Conservation (phyloP, 2,797 vertebrate species). For the Rhinichthys osculus region DNA sequence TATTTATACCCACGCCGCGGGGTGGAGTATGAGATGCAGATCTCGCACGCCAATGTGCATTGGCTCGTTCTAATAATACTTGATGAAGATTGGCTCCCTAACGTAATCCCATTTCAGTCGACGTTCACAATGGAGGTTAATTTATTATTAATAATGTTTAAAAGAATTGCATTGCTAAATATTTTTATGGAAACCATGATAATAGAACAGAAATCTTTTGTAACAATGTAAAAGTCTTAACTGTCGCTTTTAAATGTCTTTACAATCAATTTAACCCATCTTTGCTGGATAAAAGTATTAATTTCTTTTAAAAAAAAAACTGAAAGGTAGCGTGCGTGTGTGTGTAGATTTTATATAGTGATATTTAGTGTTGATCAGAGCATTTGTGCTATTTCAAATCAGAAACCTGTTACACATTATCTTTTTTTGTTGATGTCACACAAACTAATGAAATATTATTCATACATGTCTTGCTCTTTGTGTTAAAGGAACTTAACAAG, state of each 20-base stretch:
- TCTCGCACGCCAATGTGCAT: too few species aligned
- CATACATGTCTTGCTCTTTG: background rate
- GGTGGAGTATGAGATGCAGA: too few species aligned
- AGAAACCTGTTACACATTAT: background rate
- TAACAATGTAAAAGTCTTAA: background rate
- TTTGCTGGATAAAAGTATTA: background rate
- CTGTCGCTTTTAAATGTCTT: background rate
- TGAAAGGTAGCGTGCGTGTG: background rate
- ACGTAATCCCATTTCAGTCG: too few species aligned
- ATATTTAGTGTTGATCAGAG: background rate
- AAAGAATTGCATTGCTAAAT: background rate
- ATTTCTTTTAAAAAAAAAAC: background rate
- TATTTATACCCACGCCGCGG: too few species aligned
- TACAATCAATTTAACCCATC: background rate
- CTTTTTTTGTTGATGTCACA: background rate
- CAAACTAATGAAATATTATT: background rate
- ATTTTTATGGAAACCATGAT: background rate
- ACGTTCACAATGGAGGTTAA: too few species aligned
- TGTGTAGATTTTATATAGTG: background rate
- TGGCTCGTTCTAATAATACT: too few species aligned
- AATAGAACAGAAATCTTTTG: background rate
- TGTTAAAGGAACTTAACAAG: slow-evolving; percentile 92
- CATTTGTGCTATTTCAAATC: background rate
- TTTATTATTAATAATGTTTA: background rate
- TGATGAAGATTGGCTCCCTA: too few species aligned